These are phyloP conservation scores for Drepanosiphum platanoidis DNA, from an alignment of 2,888 invertebrate genomes.

Conservation along the genomic window DNA sequence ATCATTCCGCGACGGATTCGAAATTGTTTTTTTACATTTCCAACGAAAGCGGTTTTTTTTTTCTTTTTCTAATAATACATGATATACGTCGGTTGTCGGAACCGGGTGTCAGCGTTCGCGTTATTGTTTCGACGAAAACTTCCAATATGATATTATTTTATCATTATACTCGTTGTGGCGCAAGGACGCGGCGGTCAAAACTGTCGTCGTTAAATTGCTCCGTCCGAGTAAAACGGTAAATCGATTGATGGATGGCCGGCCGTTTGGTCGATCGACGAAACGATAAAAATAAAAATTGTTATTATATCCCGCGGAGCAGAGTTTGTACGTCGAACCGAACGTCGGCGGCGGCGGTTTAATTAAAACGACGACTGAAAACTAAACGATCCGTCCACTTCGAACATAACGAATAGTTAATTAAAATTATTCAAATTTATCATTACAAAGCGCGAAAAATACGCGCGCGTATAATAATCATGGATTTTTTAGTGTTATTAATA, in stretches of 20 bases:
- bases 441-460: no score
- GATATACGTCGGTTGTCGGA: no score
- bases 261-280: background rate
- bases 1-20: no score
- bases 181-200: no score
- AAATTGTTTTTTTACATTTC: no score
- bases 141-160: no score
- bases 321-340: background rate
- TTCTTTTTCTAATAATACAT: no score
- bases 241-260: background rate
- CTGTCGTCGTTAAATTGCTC: background rate
- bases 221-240: background rate
- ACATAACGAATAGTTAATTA: background rate
- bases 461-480: background rate
- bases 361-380: background rate
- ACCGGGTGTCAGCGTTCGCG: no score
- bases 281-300: background rate
- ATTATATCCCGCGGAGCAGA: background rate
- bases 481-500: no score
- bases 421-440: background rate
- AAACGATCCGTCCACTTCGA: background rate
- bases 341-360: background rate
- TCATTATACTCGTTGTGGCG: no score
- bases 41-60: no score
- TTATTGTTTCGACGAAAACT: no score